phyloP scores from a whole-genome alignment of 1,140 invertebrate genomes.

The Hyposmocoma kahamanoa region DNA sequence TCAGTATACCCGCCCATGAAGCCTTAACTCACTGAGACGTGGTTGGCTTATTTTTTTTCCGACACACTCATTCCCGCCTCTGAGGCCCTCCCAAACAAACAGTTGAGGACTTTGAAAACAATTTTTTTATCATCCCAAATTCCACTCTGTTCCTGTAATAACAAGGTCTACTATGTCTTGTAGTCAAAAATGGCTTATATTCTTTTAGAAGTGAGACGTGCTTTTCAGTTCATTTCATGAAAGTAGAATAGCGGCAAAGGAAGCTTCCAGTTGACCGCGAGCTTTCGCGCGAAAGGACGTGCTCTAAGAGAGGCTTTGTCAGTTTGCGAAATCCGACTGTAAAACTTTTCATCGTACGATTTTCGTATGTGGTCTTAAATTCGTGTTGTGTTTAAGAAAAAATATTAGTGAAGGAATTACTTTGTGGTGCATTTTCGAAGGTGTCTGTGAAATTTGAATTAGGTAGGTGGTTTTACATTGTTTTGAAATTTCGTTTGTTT shows the following conservation, averaged over 20 bases:
- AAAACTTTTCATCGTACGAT: constrained; percentile 66
- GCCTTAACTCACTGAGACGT: constrained; percentile 66
- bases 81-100: constrained; percentile 70
- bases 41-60: constrained; percentile 73
- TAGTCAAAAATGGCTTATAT: constrained; percentile 15
- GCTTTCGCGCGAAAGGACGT: constrained; percentile 45
- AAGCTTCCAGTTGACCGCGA: constrained; percentile 63
- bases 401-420: neutral
- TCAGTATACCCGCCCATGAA: constrained; percentile 63
- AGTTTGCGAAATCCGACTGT: constrained; percentile 17
- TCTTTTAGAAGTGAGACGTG: constrained; percentile 21
- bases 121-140: constrained; percentile 22
- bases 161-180: constrained; percentile 19
- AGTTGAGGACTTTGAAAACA: constrained; percentile 67
- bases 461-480: too few species aligned
- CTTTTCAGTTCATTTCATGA: constrained; percentile 67
- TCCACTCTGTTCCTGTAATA: neutral
- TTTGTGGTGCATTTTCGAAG: neutral
- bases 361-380: constrained; percentile 1
- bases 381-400: constrained; percentile 1
- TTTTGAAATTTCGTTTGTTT: too few species aligned
- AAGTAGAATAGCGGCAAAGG: constrained; percentile 47
- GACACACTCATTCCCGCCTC: constrained; percentile 68
- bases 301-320: constrained; percentile 14
- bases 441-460: neutral